Evolutionary conservation across 2,113 vertebrate genomes (phyloP).

Genomic region (Arenaria interpres): DNA sequence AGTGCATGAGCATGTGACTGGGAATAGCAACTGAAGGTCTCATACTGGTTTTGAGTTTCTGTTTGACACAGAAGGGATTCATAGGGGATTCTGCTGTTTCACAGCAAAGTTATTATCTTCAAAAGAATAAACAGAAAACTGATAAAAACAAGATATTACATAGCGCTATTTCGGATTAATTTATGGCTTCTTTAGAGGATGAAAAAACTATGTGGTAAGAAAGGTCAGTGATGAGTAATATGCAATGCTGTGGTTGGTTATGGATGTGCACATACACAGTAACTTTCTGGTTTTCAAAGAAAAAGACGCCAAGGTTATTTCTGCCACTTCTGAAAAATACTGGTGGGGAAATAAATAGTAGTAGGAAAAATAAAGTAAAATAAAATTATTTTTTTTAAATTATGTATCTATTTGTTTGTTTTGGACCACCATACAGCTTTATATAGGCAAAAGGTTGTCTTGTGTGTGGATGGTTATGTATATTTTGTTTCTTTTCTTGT

Average conservation of each 20-base stretch:
- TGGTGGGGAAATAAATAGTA: background rate
- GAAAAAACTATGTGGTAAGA: background rate
- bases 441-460: background rate
- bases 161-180: background rate
- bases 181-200: background rate
- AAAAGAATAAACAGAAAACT: background rate
- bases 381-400: background rate
- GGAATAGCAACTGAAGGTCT: background rate
- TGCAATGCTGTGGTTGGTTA: fast-evolving
- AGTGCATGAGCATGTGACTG: background rate
- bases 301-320: background rate
- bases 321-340: background rate
- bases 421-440: background rate
- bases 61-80: background rate
- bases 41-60: background rate
- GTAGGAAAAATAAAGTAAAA: background rate
- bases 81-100: background rate
- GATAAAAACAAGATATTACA: background rate
- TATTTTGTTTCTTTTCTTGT: background rate
- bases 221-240: background rate
- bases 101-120: background rate
- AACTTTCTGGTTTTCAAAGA: background rate
- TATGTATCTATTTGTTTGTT: background rate
- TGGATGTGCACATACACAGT: background rate
- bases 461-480: background rate